Evolutionary conservation across 2,797 vertebrate species (phyloP).

Genomic region (Myotis pilosus): DNA sequence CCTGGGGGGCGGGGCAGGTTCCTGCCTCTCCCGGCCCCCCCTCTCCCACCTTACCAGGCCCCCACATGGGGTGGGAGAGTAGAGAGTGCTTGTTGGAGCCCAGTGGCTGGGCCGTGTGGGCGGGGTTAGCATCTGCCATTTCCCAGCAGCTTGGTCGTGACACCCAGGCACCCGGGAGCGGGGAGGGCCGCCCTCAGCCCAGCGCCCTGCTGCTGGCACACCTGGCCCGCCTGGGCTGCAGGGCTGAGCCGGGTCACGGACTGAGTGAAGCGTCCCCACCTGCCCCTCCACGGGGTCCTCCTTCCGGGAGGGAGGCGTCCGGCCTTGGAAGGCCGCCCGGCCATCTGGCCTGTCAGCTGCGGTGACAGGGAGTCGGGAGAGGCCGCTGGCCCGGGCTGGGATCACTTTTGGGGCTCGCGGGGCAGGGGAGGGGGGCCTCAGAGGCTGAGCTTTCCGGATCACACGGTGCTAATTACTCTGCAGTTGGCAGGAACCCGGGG

Average conservation of each 20-base stretch:
- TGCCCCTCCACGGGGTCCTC: accelerated
- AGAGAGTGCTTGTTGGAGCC: too few species aligned
- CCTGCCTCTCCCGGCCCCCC: background rate
- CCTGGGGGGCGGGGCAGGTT: accelerated
- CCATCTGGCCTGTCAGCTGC: background rate
- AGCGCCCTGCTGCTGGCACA: accelerated
- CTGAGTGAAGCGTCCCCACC: accelerated
- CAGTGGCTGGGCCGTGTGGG: too few species aligned
- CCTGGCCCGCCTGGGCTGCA: background rate
- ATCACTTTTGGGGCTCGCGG: accelerated
- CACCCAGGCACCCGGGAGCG: accelerated
- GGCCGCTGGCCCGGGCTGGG: background rate
- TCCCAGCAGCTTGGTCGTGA: background rate
- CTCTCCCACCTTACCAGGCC: too few species aligned
- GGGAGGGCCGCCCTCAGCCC: accelerated
- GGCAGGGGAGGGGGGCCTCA: accelerated
- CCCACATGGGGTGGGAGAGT: accelerated
- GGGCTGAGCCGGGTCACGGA: accelerated
- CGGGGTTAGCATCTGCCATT: accelerated
- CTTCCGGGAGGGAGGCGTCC: accelerated
- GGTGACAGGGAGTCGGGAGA: accelerated
- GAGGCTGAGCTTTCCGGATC: background rate
- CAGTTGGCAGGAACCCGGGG: background rate
- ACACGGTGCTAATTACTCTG: accelerated
- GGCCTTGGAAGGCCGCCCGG: background rate